Conservation (phyloP, 1,140 invertebrate genomes). For the Neoseiulus cucumeris region DNA sequence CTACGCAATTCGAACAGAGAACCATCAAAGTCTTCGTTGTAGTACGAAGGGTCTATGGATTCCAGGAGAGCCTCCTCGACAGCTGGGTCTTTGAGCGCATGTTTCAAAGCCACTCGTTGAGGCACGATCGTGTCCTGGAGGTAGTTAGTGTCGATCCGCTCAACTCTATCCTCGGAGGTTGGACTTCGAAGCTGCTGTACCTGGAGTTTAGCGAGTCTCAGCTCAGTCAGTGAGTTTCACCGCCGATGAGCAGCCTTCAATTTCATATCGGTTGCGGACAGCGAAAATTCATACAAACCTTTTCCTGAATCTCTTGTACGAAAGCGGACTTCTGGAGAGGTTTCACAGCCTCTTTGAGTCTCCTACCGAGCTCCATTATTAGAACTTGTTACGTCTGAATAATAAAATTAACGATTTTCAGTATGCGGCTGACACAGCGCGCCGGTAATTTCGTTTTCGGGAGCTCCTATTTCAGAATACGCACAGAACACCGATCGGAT, state of each 20-base stretch:
- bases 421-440: no score
- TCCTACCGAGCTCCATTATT: not conserved
- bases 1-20: not conserved
- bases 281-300: not conserved
- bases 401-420: no score
- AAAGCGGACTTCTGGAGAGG: not conserved
- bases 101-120: not conserved
- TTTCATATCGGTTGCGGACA: no score
- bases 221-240: no score
- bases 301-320: conserved; percentile 1
- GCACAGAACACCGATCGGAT: no score
- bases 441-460: no score
- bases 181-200: not conserved
- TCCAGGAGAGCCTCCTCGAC: conserved; percentile 3
- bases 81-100: conserved; percentile 3
- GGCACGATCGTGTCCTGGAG: conserved; percentile 2
- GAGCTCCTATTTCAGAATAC: no score
- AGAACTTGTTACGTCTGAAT: no score
- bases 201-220: no score
- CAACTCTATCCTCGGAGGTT: not conserved
- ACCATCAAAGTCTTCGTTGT: not conserved
- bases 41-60: not conserved
- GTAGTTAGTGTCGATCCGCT: not conserved
- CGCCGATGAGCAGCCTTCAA: no score
- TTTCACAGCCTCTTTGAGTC: conserved; percentile 1